phyloP scores from a whole-genome alignment of 2,113 vertebrate species.

The Pterophyllum scalare region DNA sequence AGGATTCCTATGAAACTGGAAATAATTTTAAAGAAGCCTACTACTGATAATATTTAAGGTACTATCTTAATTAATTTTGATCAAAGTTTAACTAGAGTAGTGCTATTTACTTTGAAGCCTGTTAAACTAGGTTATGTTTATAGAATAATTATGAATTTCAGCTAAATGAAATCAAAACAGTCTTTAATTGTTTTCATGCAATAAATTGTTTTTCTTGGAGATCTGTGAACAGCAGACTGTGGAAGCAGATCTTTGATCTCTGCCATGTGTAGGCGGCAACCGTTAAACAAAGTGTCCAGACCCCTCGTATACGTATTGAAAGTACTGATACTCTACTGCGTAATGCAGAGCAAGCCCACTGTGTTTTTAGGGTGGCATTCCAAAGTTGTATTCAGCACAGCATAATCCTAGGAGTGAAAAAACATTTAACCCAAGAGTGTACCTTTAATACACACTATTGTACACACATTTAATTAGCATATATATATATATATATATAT shows the following conservation, averaged over 20 bases:
- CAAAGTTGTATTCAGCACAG: too few species aligned
- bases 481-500: too few species aligned
- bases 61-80: not conserved
- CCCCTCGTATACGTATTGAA: not conserved
- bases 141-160: not conserved
- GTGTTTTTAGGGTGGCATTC: too few species aligned
- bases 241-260: not conserved
- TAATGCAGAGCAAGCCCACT: too few species aligned
- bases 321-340: too few species aligned
- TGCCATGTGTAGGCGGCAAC: not conserved
- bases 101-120: not conserved
- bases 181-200: too few species aligned
- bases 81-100: not conserved
- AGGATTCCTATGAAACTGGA: not conserved
- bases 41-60: not conserved
- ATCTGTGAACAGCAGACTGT: not conserved
- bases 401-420: too few species aligned
- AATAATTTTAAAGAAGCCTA: not conserved
- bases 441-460: too few species aligned
- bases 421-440: too few species aligned
- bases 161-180: too few species aligned
- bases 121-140: not conserved
- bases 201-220: too few species aligned
- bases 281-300: conserved; percentile 1
- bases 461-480: too few species aligned